Base-by-base conservation (phyloP, 2,888 invertebrate genomes). In the Ochlodes sylvanus region DNA sequence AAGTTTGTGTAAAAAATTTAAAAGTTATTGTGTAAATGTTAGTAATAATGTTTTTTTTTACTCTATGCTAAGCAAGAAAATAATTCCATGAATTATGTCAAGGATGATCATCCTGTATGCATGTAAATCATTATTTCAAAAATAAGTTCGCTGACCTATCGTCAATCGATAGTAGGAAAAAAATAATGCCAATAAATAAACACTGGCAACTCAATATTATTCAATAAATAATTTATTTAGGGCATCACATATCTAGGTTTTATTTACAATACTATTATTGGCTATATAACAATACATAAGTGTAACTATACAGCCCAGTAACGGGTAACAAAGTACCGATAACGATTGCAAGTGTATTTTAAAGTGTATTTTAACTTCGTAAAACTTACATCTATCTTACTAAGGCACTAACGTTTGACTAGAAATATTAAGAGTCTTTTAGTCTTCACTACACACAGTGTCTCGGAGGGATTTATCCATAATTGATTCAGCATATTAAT, bases 351-450 rank as follows among this genome's bases (percentile, higher is more conserved):
- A 61, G 21, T 21, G 10, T 52, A 44, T 54, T 55, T 54, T 57
- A 64, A 69, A 62, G n/a, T n/a, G n/a, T n/a, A n/a, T n/a, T n/a
- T n/a, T 57, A 32, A 27, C 10, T 19, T 34, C 47, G 6, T 65
- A 17, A 34, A 56, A 44, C 56, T 63, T 63, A 61, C 54, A 60
- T 41, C 60, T 67, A 61, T 55, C 42, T 61, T 55, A 67, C 34
- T 86, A 92, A 92, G 91, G 91, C 92, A 92, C 92, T 91, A 88
- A 76, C 79, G 79, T 84, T 88, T 93, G 93, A 93, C 93, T 93
- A 93, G 93, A 93, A 82, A 84, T 82, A 86, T 85, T 83, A 74
- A 87, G 83, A 92, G 92, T 92, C 91, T 92, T 88, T 89, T 88
- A 83, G 88, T 88, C 80, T 85, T 84, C 82, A 86, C 86, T 84